These are phyloP conservation scores for Clarias batrachus DNA, from an alignment of 2,113 vertebrate genomes.

Conservation along the genomic window DNA sequence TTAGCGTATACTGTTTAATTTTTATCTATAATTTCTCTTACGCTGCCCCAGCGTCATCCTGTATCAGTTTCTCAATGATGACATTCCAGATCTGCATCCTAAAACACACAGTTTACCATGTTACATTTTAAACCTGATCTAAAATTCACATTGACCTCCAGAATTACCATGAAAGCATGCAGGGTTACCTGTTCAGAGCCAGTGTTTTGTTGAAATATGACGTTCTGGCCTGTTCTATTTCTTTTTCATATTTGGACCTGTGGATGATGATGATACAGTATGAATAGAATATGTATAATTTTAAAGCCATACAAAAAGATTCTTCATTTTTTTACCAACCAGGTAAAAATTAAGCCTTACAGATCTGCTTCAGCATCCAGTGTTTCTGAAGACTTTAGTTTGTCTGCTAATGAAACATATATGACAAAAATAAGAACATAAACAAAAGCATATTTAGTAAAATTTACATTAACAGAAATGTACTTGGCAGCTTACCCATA, in stretches of 20 bases:
- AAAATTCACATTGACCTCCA: background rate
- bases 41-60: conserved; percentile 62
- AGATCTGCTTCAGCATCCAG: conserved; percentile 64
- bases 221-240: conserved; percentile 66
- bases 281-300: background rate
- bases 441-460: background rate
- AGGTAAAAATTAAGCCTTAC: conserved; percentile 59
- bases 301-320: background rate
- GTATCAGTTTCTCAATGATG: conserved; percentile 66
- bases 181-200: conserved; percentile 70
- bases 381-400: conserved; percentile 56
- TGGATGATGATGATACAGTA: background rate
- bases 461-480: background rate
- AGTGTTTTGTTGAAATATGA: conserved; percentile 69
- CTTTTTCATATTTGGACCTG: conserved; percentile 66
- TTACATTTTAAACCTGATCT: background rate
- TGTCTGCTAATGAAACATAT: conserved; percentile 55
- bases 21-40: conserved; percentile 50
- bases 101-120: conserved; percentile 37
- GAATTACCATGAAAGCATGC: background rate
- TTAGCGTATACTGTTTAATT: background rate
- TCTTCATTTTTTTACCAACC: background rate
- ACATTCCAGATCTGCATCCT: conserved; percentile 77
- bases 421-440: background rate
- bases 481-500: conserved; percentile 57